Base-by-base conservation (phyloP, 2,888 invertebrate species). In the Fissipunctia ypsillon region DNA sequence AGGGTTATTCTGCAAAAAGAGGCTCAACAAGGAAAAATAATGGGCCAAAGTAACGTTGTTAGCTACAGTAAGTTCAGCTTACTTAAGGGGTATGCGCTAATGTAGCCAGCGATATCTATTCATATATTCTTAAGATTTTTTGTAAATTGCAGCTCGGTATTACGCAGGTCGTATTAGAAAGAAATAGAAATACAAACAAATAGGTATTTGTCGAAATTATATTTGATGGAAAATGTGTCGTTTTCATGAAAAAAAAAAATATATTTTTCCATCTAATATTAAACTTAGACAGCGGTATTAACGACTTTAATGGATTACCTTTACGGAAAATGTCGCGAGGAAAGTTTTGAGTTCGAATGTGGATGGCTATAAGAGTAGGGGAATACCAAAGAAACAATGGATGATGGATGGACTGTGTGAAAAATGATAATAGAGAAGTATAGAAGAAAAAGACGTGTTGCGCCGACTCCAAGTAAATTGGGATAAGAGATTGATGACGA, bases 1-100 rank as follows among this genome's bases (percentile, higher is more conserved):
- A 74, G 71, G 70, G 75, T 80, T 85, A 77, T 75, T 75, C 79
- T 69, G 71, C 71, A 75, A 80, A 85, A 85, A 77, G 67, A 73
- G 80, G 68, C 35, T 77, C n/a, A 57, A 54, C 25, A 19, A 25
- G 68, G 59, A 73, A 80, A 79, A 84, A 81, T 83, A 79, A 86
- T 73, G 76, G 70, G 52, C 19, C 52, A 41, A 76, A 57, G 73
- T 74, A 72, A 71, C 80, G 59, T 65, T 64, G 78, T 81, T 80
- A 81, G 65, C 16, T 41, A n/a, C 16, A 59, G 31, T 67, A 43
- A 59, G 31, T 67, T 41, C 65, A 81, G 80, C 89, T 75, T 83
- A 85, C 16, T 50, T 57, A 69, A 57, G 48, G 61, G 31, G 28
- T 4, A 16, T 48, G 10, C 45, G 45, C 9, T 16, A 16, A n/a